These are phyloP conservation scores for Linnaemya vulpina DNA, from an alignment of 2,888 invertebrate genomes.

Conservation along the genomic window DNA sequence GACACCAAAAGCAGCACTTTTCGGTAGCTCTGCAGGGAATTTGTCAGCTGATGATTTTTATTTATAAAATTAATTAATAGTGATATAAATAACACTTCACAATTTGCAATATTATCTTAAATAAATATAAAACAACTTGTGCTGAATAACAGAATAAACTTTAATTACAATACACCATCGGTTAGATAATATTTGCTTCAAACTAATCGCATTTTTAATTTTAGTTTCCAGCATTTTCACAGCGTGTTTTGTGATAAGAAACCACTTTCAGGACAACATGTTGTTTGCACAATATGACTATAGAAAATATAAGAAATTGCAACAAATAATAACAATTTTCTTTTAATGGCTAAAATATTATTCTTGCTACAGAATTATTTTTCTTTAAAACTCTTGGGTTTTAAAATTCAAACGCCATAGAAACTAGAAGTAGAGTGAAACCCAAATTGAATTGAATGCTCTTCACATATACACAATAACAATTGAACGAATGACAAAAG, in stretches of 20 bases:
- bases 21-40: no score
- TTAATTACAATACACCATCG: slow-evolving; percentile 12
- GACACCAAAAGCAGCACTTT: no score
- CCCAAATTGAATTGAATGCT: slow-evolving; percentile 56
- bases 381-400: slow-evolving; percentile 48
- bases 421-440: slow-evolving; percentile 42
- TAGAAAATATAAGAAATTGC: not conserved
- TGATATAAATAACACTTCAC: no score
- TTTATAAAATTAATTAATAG: no score
- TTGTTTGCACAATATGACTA: not conserved
- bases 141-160: no score
- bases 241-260: not conserved
- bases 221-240: not conserved
- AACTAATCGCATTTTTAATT: slow-evolving; percentile 23
- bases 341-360: slow-evolving; percentile 32
- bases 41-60: no score
- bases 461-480: slow-evolving; percentile 60
- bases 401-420: slow-evolving; percentile 44
- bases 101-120: no score
- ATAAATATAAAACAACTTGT: no score
- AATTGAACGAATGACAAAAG: slow-evolving; percentile 53
- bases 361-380: slow-evolving; percentile 24
- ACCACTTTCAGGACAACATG: slow-evolving; percentile 12
- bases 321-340: not conserved
- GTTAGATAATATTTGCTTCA: slow-evolving; percentile 11